Base-by-base conservation (phyloP, 2,113 vertebrate species). In the Dasyurus viverrinus region DNA sequence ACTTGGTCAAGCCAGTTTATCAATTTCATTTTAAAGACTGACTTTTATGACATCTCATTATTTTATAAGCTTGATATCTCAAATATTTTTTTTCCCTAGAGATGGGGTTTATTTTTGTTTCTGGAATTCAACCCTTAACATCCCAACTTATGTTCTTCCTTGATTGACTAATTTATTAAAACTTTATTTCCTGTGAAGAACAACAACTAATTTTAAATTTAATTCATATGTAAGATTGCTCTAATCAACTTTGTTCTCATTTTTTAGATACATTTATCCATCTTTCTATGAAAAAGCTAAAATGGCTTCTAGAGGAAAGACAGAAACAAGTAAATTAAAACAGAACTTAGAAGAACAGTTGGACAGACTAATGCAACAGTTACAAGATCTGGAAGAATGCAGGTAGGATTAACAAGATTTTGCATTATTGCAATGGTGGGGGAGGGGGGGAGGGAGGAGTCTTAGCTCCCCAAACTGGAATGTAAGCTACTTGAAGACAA, bases 311-410 rank as follows among this genome's bases (percentile, higher is more conserved):
- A 99, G 99, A 60, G 99, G 99, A 93, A 99, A 99, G 98, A 99
- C 99, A 8, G 99, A 99, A 98, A 99, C 99, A 30, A 99, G 99
- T 93, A 99, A 99, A 97, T 94, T 99, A 91, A 99, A 99, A 97
- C 99, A 99, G 96, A 99, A 99, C 94, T 99, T 99, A 98, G 99
- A 99, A 97, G 99, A 99, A 96, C 99, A 99, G 94, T 98, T 99
- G 94, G 99, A 99, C 96, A 99, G 99, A 95, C 97, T 99, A 94
- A 99, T 99, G 99, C 99, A 99, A 96, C 99, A 99, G 94, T 99
- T 99, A 54, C 99, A 99, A 94, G 99, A 99, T 95, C 98, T 99
- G 96, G 99, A 99, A 94, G 99, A 99, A 93, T 99, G 99, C 99
- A 99, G 99, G 99, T 99, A 98, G 95, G 16, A 54, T 36, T 76